A percentile compares a stretch with the other conserved stretches of the same genome.
Conservation (phyloP, 2,113 vertebrate genomes). For the Eubucco bourcierii region DNA sequence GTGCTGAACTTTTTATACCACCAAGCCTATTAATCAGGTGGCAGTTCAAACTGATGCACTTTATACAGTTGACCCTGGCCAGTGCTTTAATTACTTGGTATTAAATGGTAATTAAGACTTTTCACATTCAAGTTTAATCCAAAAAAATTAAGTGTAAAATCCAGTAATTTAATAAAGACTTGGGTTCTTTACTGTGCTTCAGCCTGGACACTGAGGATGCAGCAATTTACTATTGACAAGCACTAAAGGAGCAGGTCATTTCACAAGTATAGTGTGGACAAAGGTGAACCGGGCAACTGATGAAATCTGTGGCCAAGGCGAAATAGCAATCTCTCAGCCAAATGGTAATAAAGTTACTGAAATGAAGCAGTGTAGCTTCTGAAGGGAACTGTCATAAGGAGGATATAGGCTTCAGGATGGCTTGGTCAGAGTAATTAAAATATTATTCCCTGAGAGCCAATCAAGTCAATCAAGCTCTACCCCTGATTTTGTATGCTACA, state of each 20-base stretch:
- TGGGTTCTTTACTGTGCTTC: conserved; percentile 74
- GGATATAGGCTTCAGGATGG: conserved; percentile 82
- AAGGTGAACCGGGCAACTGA: conserved; percentile 97
- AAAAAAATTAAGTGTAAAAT: conserved; percentile 78
- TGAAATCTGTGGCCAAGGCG: conserved; percentile 96
- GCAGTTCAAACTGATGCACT: conserved; percentile 65
- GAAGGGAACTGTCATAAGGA: conserved; percentile 90
- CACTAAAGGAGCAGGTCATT: conserved; percentile 91
- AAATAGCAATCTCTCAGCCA: conserved; percentile 96
- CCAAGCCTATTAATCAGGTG: conserved; percentile 76
- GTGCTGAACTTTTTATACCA: conserved; percentile 67
- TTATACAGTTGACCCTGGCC: conserved; percentile 69
- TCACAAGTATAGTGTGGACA: conserved; percentile 90
- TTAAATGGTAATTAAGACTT: conserved; percentile 85
- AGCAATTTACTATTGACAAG: conserved; percentile 89
- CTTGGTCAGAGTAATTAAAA: conserved; percentile 80
- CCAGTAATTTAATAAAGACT: conserved; percentile 79
- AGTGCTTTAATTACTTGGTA: conserved; percentile 76
- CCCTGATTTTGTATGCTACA: not conserved
- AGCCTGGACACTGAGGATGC: conserved; percentile 76
- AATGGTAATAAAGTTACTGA: conserved; percentile 96
- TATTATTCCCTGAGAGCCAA: conserved; percentile 54
- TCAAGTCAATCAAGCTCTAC: not conserved
- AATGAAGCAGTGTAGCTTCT: conserved; percentile 88
- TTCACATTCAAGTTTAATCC: conserved; percentile 80